phyloP scores from a whole-genome alignment of 2,888 invertebrate genomes.

The Hydropsyche betteni region DNA sequence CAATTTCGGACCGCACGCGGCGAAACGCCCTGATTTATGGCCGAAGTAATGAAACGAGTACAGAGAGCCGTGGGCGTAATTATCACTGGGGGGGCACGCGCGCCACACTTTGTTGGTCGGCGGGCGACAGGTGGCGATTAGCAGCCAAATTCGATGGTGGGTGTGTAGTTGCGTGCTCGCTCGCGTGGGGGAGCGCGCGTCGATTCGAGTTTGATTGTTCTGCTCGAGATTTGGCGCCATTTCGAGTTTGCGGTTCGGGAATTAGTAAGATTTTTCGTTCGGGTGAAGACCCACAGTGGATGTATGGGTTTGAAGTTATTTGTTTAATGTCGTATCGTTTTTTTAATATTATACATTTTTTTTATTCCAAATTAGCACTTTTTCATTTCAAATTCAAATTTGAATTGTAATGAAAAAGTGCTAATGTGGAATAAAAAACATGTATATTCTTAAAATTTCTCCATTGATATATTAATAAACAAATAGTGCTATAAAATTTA shows the following conservation, averaged over 20 bases:
- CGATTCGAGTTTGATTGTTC: background rate
- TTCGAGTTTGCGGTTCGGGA: no score
- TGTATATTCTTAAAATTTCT: no score
- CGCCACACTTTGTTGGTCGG: no score
- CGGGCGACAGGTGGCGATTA: constrained; percentile 27
- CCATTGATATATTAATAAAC: no score
- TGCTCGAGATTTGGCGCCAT: background rate
- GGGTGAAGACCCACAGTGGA: background rate
- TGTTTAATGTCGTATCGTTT: no score
- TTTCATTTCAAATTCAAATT: no score
- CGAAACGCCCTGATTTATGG: background rate
- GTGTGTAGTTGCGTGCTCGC: background rate
- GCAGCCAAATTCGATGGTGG: constrained; percentile 2
- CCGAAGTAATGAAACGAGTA: constrained; percentile 20
- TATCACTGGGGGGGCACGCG: background rate
- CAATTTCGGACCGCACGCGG: constrained; percentile 16
- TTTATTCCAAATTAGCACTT: no score
- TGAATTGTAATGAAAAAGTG: no score
- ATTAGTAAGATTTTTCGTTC: no score
- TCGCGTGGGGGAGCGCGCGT: background rate
- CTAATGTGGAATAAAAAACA: no score
- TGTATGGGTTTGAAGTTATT: background rate
- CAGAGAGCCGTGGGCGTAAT: constrained; percentile 4
- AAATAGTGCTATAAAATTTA: no score
- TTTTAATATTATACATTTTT: no score